Evolutionary conservation across 2,888 invertebrate species (phyloP), one percentile per base, ranked within the genome.

Genomic region (Hemistola chrysoprasaria): DNA sequence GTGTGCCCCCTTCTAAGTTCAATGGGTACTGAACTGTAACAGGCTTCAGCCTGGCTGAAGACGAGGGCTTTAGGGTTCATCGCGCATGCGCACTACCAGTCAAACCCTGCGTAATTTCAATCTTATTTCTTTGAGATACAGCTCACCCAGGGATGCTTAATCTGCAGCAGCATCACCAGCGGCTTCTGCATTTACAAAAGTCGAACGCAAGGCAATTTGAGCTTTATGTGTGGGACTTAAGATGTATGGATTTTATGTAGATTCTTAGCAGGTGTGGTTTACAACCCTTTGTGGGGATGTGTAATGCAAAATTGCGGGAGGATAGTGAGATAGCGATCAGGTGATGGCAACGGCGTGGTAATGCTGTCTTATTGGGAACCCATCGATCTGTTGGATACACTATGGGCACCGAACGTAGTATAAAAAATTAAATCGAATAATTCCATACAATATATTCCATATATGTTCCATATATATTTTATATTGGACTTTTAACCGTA

Each of bases 301-400:
- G 57, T 65, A 58, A 66, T 65, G 62, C 59, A 60, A 61, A 62
- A 60, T 56, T 55, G 53, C 38, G 63, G 51, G 46, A 47, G 50
- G 48, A 47, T 54, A 41, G 41, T 39, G 30, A 44, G 51, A 54
- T 50, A 41, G 47, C 29, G 46, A 54, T 56, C 52, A 52, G 50
- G 48, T 47, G 55, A 47, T 39, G 40, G 48, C 34, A 43, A 52
- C 49, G 24, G 41, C 41, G 47, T 50, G 53, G 48, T 48, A 46
- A 51, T 45, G 43, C 25, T 16, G n/a, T 16, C 16, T 16, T 16
- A 16, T 16, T 16, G 16, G 16, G 16, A 16, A 16, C 4, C 2
- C 4, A 16, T 16, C 16, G 16, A 4, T 16, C 3, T 4, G 16
- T 16, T 3, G 16, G 16, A 16, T 16, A 4, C n/a, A n/a, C n/a